Evolutionary conservation across 2,113 vertebrate species (phyloP), one percentile per base, ranked within the genome.

Genomic region (Ramphastos sulfuratus): DNA sequence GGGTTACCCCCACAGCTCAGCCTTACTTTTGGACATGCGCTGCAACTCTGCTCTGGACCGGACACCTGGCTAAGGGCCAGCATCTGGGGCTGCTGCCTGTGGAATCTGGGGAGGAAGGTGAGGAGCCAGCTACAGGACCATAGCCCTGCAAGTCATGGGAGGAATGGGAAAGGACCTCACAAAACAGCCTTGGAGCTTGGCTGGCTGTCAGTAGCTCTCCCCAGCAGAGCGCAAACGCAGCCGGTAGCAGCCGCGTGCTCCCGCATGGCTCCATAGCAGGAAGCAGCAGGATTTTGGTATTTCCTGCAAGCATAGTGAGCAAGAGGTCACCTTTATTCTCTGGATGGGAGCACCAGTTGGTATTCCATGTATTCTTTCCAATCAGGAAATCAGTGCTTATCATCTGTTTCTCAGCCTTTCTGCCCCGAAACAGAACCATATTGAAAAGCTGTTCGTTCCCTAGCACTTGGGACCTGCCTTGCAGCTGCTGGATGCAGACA

Each of bases 361-460:
- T 42, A 30, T 27, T n/a, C 70, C 58, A 37, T 1, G 3, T 46
- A 55, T 61, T 73, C 42, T 60, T 77, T 39, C 72, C 66, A 54
- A 73, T 72, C 79, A 90, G 94, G 83, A 95, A 77, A 74, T 37
- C 30, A 2, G 54, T 3, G 24, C 59, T 82, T 13, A 23, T 25
- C 11, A 19, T 39, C n/a, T 64, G 46, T 14, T 50, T 69, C 83
- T 35, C 42, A 85, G 44, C 52, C 37, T 33, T 72, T 73, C 63
- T 95, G 76, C 93, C 89, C 92, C 11, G 3, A 81, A 74, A 9
- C 59, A 97, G 96, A 95, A 92, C 64, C 70, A 93, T 23, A 25
- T 95, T 82, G 90, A 95, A 81, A 87, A 97, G 37, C 95, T 95
- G 27, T 96, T 97, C 75, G 77, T 96, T 67, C 96, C 85, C 69